Percentiles rank a stretch among this genome's conserved stretches.
Conservation (phyloP, 1,140 invertebrate species). For the Aphaenogaster floridana region DNA sequence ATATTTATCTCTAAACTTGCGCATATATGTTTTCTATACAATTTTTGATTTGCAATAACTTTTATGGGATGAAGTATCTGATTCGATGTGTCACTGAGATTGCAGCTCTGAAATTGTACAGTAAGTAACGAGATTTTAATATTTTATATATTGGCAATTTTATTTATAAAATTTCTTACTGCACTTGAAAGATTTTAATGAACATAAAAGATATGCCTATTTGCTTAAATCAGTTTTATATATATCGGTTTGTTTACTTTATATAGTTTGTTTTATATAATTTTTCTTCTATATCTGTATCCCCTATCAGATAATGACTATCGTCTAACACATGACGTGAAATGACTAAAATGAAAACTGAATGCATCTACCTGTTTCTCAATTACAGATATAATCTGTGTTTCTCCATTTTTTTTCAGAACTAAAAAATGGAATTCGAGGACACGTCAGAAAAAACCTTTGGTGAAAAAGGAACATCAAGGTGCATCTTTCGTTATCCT, state of each 20-base stretch:
- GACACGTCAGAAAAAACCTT: neutral
- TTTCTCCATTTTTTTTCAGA: slow-evolving; percentile 49
- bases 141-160: slow-evolving; percentile 22
- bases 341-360: slow-evolving; percentile 9
- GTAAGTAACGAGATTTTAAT: slow-evolving; percentile 50
- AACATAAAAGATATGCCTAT: neutral
- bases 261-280: slow-evolving; percentile 5
- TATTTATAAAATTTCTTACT: slow-evolving; percentile 5
- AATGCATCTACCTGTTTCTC: neutral
- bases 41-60: slow-evolving; percentile 14
- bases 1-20: neutral
- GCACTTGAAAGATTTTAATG: neutral
- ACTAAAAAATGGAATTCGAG: slow-evolving; percentile 8
- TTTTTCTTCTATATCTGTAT: neutral
- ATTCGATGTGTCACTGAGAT: slow-evolving; percentile 11
- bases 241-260: neutral
- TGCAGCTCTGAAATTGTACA: slow-evolving; percentile 51
- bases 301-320: neutral
- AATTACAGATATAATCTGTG: slow-evolving; percentile 24
- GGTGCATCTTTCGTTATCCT: slow-evolving; percentile 26
- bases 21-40: neutral
- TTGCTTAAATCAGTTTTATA: slow-evolving; percentile 17
- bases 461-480: neutral
- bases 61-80: slow-evolving; percentile 1
- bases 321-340: neutral